Evolutionary conservation across 2,113 vertebrate genomes (phyloP).

Genomic region (Hemicordylus capensis): DNA sequence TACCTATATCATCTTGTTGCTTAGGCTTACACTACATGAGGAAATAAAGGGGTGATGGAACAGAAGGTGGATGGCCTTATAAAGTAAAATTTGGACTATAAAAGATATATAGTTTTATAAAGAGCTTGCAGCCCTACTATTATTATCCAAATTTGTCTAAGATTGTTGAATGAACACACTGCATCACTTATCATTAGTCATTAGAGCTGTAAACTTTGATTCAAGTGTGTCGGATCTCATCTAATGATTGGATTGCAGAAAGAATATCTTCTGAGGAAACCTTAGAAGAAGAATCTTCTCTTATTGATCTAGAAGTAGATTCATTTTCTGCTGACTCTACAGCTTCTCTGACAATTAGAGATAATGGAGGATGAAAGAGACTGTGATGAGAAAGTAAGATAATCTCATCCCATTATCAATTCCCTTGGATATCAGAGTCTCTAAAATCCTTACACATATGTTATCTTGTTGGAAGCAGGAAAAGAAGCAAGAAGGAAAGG

Average conservation of each 20-base stretch:
- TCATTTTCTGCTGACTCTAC: background rate
- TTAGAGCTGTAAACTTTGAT: slow-evolving; percentile 41
- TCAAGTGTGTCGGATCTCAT: slow-evolving; percentile 25
- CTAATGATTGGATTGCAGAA: slow-evolving; percentile 25
- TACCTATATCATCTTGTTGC: background rate
- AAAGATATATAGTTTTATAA: background rate
- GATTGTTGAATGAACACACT: slow-evolving; percentile 10
- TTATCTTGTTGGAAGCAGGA: background rate
- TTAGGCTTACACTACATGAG: background rate
- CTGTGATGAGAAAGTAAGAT: slow-evolving; percentile 32
- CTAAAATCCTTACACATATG: background rate
- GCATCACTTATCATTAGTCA: slow-evolving; percentile 30
- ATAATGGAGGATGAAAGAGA: slow-evolving; percentile 22
- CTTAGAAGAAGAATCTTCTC: slow-evolving; percentile 29
- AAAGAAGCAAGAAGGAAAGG: background rate
- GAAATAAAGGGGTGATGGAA: background rate
- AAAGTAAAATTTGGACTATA: background rate
- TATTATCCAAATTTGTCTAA: slow-evolving; percentile 3
- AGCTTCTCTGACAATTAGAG: slow-evolving; percentile 32
- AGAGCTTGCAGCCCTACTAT: background rate
- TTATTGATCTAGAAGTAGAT: slow-evolving; percentile 63
- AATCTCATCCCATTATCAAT: slow-evolving; percentile 37
- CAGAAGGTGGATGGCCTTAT: background rate
- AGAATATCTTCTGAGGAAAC: slow-evolving; percentile 45
- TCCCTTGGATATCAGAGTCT: slow-evolving; percentile 29